These are phyloP conservation scores for Drymodes brunneopygia DNA, from an alignment of 2,113 vertebrate genomes.

Conservation along the genomic window DNA sequence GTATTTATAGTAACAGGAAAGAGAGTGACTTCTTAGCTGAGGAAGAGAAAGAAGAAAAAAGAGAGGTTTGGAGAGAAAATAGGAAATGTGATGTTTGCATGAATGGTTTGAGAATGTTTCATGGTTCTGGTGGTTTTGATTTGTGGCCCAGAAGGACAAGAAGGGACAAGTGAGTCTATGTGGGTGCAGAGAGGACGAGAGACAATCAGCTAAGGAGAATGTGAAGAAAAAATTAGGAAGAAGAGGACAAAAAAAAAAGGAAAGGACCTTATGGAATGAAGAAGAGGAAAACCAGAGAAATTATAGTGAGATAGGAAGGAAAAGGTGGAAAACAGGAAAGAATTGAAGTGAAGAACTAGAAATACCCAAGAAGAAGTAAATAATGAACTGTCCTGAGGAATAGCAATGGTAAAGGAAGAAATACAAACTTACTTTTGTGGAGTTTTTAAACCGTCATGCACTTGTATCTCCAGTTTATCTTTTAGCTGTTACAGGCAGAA, in stretches of 20 bases:
- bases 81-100: not conserved
- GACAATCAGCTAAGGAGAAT: not conserved
- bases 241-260: not conserved
- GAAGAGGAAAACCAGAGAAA: not conserved
- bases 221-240: not conserved
- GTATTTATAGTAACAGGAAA: not conserved
- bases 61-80: not conserved
- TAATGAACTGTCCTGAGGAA: not conserved
- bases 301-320: not conserved
- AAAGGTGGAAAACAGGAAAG: not conserved
- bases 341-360: not conserved
- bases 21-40: not conserved
- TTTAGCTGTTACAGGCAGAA: not conserved
- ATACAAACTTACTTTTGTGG: not conserved
- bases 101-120: not conserved
- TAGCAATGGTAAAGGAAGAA: not conserved
- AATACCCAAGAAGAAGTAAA: not conserved
- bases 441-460: not conserved
- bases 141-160: not conserved
- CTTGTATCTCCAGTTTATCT: not conserved
- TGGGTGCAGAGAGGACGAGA: not conserved
- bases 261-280: not conserved
- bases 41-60: not conserved
- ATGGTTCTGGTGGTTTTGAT: not conserved
- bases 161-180: not conserved